A percentile compares a stretch with the other conserved stretches of the same genome.
Evolutionary conservation across 2,888 invertebrate genomes (phyloP).

Genomic region (Syritta pipiens): DNA sequence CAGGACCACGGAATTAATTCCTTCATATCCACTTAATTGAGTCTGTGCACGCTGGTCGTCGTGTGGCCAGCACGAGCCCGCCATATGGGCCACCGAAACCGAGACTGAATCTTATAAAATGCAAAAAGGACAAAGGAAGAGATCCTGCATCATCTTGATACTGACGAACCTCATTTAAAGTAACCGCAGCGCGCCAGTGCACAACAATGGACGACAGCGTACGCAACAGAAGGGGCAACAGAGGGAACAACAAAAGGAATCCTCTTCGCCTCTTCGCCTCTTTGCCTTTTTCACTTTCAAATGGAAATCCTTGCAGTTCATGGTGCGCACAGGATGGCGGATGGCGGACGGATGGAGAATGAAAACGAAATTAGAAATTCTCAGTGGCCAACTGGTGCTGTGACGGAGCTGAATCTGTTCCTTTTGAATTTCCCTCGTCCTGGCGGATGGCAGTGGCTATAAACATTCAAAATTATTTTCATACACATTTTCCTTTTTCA

Average conservation of each 20-base stretch:
- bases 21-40: constrained; percentile 65
- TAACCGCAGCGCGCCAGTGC: constrained; percentile 51
- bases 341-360: no score
- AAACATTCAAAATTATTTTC: constrained; percentile 67
- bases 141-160: constrained; percentile 45
- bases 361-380: constrained; percentile 65
- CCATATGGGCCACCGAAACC: constrained; percentile 60
- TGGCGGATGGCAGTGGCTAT: constrained; percentile 47
- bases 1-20: constrained; percentile 57
- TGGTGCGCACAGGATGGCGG: constrained; percentile 31
- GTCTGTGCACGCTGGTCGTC: constrained; percentile 38
- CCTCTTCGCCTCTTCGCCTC: no score
- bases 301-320: constrained; percentile 38
- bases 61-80: constrained; percentile 64
- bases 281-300: constrained; percentile 67
- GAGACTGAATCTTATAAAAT: constrained; percentile 54
- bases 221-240: constrained; percentile 53
- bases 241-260: constrained; percentile 12
- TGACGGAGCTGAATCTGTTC: constrained; percentile 15
- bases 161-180: constrained; percentile 58
- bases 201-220: constrained; percentile 17
- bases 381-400: constrained; percentile 56
- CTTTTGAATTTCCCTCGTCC: constrained; percentile 17
- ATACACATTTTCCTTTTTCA: constrained; percentile 32
- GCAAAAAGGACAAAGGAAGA: constrained; percentile 59